Percentiles rank a stretch among this genome's conserved stretches.
phyloP scores from a whole-genome alignment of 1,140 invertebrate genomes.

The Zaprionus camerounensis region DNA sequence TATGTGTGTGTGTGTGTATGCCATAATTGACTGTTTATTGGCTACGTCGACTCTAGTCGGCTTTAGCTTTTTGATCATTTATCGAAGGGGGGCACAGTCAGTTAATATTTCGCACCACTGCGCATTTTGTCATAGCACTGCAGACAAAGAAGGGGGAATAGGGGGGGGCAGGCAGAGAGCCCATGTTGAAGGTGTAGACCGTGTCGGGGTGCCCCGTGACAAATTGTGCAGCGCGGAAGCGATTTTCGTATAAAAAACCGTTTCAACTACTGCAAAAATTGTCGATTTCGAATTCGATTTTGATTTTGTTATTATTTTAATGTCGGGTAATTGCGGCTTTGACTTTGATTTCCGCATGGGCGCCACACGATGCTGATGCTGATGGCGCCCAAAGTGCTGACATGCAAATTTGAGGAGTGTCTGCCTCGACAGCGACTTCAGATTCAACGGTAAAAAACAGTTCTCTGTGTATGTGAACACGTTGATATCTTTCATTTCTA shows the following conservation, averaged over 20 bases:
- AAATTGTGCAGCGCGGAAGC: slow-evolving; percentile 74
- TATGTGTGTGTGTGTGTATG: slow-evolving; percentile 10
- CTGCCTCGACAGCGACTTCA: background rate
- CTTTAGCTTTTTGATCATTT: slow-evolving; percentile 76
- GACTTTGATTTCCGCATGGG: slow-evolving; percentile 77
- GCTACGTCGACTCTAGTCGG: slow-evolving; percentile 64
- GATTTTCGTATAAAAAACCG: slow-evolving; percentile 53
- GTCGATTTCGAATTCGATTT: slow-evolving; percentile 41
- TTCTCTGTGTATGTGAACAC: background rate
- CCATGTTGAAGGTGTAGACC: slow-evolving; percentile 26
- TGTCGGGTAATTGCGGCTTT: slow-evolving; percentile 69
- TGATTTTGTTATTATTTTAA: slow-evolving; percentile 36
- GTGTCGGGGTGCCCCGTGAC: slow-evolving; percentile 52
- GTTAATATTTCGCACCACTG: slow-evolving; percentile 62
- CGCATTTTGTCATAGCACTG: slow-evolving; percentile 60
- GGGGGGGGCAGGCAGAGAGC: background rate
- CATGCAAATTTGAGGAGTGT: slow-evolving; percentile 42
- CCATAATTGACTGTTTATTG: slow-evolving; percentile 81
- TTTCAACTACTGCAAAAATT: slow-evolving; percentile 52
- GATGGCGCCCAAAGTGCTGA: slow-evolving; percentile 42
- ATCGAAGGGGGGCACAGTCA: slow-evolving; percentile 44
- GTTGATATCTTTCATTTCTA: background rate
- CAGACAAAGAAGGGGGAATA: slow-evolving; percentile 16
- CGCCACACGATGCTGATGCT: slow-evolving; percentile 42
- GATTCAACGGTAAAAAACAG: background rate